Conservation (phyloP, 2,888 invertebrate genomes). For the Pocota personata region DNA sequence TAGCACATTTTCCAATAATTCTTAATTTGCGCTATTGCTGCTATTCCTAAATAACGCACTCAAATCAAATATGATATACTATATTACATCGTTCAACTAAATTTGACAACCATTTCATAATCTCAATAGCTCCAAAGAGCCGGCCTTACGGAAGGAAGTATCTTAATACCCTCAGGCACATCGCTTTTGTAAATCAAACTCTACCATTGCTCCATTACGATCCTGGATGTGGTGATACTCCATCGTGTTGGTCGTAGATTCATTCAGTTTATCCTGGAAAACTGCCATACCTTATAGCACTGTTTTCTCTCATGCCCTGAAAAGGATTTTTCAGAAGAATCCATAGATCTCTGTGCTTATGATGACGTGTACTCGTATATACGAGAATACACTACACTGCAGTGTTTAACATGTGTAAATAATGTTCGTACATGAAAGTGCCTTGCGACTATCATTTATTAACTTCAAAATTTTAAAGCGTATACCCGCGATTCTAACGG, state of each 20-base stretch:
- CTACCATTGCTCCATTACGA: not conserved
- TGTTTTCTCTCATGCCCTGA: not conserved
- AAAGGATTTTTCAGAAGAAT: not conserved
- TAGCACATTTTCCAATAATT: no score
- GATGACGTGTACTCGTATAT: not conserved
- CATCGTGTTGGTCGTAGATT: not conserved
- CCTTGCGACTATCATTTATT: slow-evolving; percentile 67
- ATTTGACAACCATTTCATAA: slow-evolving; percentile 23
- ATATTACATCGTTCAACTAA: not conserved
- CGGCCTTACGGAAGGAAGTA: not conserved
- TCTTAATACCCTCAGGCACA: not conserved
- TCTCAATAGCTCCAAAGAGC: not conserved
- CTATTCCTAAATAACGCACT: no score
- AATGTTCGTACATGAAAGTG: slow-evolving; percentile 53
- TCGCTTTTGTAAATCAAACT: slow-evolving; percentile 1
- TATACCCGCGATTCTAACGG: slow-evolving; percentile 38
- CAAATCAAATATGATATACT: no score
- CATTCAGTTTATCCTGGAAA: slow-evolving; percentile 7
- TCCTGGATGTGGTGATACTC: not conserved
- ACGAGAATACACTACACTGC: not conserved
- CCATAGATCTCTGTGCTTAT: slow-evolving; percentile 11
- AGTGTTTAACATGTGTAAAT: slow-evolving; percentile 59
- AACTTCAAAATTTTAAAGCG: slow-evolving; percentile 61
- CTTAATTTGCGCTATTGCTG: no score
- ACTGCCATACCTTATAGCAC: not conserved